These are phyloP conservation scores for Zeus faber DNA, from an alignment of 2,113 vertebrate species.

Conservation along the genomic window DNA sequence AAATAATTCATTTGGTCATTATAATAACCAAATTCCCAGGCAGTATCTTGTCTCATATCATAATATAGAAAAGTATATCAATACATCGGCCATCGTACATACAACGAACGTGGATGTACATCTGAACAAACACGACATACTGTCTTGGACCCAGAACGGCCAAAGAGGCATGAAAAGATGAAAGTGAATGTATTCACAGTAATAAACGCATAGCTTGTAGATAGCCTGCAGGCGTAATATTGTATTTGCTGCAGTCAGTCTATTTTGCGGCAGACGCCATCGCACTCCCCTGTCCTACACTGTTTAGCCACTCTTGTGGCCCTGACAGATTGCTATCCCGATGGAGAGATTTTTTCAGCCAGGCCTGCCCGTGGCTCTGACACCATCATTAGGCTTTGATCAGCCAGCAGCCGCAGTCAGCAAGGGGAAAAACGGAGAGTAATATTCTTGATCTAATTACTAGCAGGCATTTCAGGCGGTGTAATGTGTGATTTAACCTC, in stretches of 20 bases:
- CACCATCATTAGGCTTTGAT: slow-evolving; percentile 74
- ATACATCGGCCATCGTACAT: too few species aligned
- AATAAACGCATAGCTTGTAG: slow-evolving; percentile 31
- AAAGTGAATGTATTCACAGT: slow-evolving; percentile 40
- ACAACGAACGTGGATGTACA: slow-evolving; percentile 41
- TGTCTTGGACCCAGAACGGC: slow-evolving; percentile 36
- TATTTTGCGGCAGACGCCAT: slow-evolving; percentile 60
- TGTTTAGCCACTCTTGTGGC: slow-evolving; percentile 56
- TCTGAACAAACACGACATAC: slow-evolving; percentile 19
- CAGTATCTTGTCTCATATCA: too few species aligned
- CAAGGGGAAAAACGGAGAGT: slow-evolving; percentile 46
- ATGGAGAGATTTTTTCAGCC: slow-evolving; percentile 62
- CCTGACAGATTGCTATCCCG: slow-evolving; percentile 67
- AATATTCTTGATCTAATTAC: slow-evolving; percentile 82
- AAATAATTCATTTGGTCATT: too few species aligned
- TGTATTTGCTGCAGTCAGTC: slow-evolving; percentile 58
- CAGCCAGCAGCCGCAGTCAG: slow-evolving; percentile 70
- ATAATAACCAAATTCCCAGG: too few species aligned
- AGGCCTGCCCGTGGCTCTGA: slow-evolving; percentile 61
- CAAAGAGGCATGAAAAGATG: too few species aligned
- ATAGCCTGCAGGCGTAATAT: slow-evolving; percentile 47
- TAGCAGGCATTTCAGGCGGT: slow-evolving; percentile 69
- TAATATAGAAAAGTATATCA: too few species aligned
- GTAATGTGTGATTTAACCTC: slow-evolving; percentile 80
- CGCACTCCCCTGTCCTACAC: slow-evolving; percentile 53